These are phyloP conservation scores for Alloscopus bannaensis DNA, from an alignment of 2,888 invertebrate species.

Conservation along the genomic window DNA sequence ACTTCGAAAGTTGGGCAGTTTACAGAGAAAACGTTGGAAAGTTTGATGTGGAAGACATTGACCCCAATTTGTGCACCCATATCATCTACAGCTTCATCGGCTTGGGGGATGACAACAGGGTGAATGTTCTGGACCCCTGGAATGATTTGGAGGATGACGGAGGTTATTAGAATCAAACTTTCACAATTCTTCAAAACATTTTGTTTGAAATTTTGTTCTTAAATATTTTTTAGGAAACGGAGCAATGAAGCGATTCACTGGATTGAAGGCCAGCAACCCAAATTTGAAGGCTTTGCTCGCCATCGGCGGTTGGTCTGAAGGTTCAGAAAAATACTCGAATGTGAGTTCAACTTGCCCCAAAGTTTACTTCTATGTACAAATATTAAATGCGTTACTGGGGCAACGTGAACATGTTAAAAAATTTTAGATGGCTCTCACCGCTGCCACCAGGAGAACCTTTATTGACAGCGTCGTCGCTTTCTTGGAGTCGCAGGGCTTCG, in stretches of 20 bases:
- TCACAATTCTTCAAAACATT: no score
- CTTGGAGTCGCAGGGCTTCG: constrained; percentile 79
- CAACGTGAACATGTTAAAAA: constrained; percentile 1
- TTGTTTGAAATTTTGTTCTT: no score
- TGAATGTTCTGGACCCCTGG: constrained; percentile 74
- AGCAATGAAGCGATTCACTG: constrained; percentile 75
- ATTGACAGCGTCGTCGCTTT: constrained; percentile 79
- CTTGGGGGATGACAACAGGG: no score
- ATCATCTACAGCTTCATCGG: constrained; percentile 85
- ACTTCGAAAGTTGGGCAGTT: constrained; percentile 86
- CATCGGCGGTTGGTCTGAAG: constrained; percentile 78
- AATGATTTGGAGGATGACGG: constrained; percentile 81
- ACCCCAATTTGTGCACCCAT: constrained; percentile 74
- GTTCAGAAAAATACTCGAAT: constrained; percentile 79
- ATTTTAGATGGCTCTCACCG: constrained; percentile 75
- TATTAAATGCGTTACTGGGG: no score
- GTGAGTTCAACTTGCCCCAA: no score
- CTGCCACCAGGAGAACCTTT: constrained; percentile 77
- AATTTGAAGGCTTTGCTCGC: constrained; percentile 75
- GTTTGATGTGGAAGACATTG: constrained; percentile 78
- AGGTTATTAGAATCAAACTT: no score
- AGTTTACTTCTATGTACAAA: no score
- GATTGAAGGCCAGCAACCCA: constrained; percentile 74
- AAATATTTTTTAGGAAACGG: no score
- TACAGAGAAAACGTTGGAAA: constrained; percentile 82